Base-by-base conservation (phyloP, 2,888 invertebrate genomes). In the Cryptus armator region DNA sequence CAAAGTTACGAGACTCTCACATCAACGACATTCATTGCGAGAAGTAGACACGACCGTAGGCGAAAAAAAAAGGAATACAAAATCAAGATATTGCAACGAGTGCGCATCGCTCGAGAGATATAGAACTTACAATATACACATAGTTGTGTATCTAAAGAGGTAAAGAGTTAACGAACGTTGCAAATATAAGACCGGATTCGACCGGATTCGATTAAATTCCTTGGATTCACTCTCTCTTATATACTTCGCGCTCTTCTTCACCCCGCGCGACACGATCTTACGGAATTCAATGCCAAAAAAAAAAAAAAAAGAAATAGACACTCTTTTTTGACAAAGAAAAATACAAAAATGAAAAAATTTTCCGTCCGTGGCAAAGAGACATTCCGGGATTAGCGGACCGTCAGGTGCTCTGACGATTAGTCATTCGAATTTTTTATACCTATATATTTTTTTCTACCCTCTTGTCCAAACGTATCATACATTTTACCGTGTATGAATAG, bases 1-100 rank as follows among this genome's bases (percentile, higher is more conserved):
- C 87, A 79, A 85, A 79, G 83, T 83, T 83, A 82, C 83, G 70
- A 56, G 48, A 59, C 67, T 44, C 62, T 53, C 67, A 59, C 67
- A 43, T 53, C 56, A 44, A 44, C 16, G 44, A 56, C 9, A 16
- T 56, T 19, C 16, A 56, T 19, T 56, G n/a, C 51, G 14, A 51
- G 16, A 16, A 64, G 32, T 14, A n/a, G 6, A 6, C 10, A 6
- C 16, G n/a, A 64, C 6, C 46, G n/a, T 29, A 12, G 72, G 12
- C 44, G 44, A 44, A 53, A 72, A 14, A 56, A 56, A 66, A 48
- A 32, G n/a, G n/a, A n/a, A 6, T 3, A 51, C 77, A 29, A 66
- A 89, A 56, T 62, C 59, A 48, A 43, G 44, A 72, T 72, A 72
- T 62, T 72, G 72, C 72, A 56, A 53, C 72, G 72, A 71, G 53